Evolutionary conservation across 2,888 invertebrate species (phyloP).

Genomic region (Belgica antarctica): DNA sequence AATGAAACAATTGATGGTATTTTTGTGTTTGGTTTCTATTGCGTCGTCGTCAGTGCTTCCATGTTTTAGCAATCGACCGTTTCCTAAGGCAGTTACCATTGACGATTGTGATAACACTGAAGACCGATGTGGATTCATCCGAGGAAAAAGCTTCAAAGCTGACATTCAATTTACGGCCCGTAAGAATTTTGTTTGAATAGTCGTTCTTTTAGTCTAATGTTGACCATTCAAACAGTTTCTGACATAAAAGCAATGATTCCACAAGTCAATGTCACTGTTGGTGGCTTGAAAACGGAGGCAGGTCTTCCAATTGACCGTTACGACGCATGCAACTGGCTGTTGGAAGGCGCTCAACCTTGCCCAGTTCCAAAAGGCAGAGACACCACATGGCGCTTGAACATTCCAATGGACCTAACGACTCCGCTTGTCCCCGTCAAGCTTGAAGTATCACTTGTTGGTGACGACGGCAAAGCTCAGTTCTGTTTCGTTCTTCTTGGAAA

Average conservation of each 20-base stretch:
- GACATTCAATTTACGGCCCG: slow-evolving; percentile 9
- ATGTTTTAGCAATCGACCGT: neutral
- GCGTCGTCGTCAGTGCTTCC: neutral
- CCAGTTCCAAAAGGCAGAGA: neutral
- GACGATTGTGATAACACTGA: neutral
- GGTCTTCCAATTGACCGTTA: neutral
- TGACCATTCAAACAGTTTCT: no score
- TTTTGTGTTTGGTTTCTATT: neutral
- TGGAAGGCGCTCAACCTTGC: neutral
- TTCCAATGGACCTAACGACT: no score
- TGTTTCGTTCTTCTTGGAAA: neutral
- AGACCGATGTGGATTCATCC: slow-evolving; percentile 5
- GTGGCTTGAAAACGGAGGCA: neutral
- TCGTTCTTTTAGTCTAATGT: no score
- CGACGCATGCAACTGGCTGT: slow-evolving; percentile 13
- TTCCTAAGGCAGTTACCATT: slow-evolving; percentile 14
- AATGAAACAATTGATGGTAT: neutral
- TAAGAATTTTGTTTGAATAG: no score
- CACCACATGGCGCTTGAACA: slow-evolving; percentile 9
- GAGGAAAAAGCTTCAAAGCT: slow-evolving; percentile 1
- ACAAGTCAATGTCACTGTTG: neutral
- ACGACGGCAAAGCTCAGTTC: neutral
- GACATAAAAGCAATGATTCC: no score
- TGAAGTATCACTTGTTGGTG: neutral
- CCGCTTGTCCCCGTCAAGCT: neutral